Percentiles rank a stretch among this genome's conserved stretches.
These are phyloP conservation scores for Microctonus hyperodae DNA, from an alignment of 2,888 invertebrate genomes.

Conservation along the genomic window DNA sequence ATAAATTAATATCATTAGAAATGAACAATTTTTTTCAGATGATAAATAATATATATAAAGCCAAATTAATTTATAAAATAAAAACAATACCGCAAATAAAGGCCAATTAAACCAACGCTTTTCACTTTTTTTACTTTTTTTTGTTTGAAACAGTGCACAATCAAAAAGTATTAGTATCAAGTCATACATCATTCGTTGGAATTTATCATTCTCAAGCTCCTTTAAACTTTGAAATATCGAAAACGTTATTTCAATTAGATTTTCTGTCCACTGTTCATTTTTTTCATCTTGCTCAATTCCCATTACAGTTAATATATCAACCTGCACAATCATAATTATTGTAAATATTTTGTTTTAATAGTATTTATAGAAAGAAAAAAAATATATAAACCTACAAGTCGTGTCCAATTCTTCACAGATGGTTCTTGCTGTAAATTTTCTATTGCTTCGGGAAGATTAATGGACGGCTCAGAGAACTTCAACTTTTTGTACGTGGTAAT, in stretches of 20 bases:
- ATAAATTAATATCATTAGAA: not conserved
- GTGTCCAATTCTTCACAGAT: constrained; percentile 45
- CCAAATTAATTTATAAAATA: not conserved
- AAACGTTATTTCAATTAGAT: not conserved
- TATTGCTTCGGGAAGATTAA: constrained; percentile 7
- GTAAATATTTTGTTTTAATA: too few species aligned
- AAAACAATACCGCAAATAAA: not conserved
- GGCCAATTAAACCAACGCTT: constrained; percentile 17
- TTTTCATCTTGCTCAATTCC: constrained; percentile 22
- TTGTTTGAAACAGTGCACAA: constrained; percentile 27
- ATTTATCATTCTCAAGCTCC: constrained; percentile 20
- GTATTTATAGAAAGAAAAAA: not conserved
- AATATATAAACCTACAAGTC: constrained; percentile 44
- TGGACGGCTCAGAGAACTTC: not conserved
- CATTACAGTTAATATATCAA: constrained; percentile 27
- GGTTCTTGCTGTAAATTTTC: constrained; percentile 35
- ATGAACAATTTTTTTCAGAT: not conserved
- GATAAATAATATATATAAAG: not conserved
- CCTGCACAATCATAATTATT: constrained; percentile 26
- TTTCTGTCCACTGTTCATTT: not conserved
- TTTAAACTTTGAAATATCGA: constrained; percentile 12
- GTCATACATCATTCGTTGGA: constrained; percentile 31
- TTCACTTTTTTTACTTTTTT: not conserved
- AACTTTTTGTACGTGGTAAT: constrained; percentile 31
- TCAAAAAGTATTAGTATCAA: constrained; percentile 31